phyloP scores from a whole-genome alignment of 2,797 vertebrate genomes.

The Geotrypetes seraphini region DNA sequence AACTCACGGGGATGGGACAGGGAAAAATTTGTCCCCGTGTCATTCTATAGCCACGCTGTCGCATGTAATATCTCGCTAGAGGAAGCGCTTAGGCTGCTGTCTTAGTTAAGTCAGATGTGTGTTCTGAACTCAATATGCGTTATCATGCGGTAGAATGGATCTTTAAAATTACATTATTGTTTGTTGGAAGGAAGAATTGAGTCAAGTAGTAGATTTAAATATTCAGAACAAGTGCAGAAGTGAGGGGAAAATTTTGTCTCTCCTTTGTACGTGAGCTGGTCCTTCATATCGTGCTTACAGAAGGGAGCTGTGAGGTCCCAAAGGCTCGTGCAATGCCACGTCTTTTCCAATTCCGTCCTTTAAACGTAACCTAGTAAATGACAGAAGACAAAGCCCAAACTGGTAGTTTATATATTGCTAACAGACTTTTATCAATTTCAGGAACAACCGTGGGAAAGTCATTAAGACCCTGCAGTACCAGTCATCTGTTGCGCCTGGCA shows the following conservation, averaged over 20 bases:
- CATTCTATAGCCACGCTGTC: too few relatives aligned
- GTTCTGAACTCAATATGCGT: not conserved
- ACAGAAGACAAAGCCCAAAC: too few relatives aligned
- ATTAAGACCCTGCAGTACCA: conserved; percentile 82
- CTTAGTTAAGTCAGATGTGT: too few relatives aligned
- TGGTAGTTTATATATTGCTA: conserved; percentile 10
- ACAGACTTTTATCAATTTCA: too few relatives aligned
- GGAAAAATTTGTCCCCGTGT: too few relatives aligned
- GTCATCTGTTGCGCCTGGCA: conserved; percentile 81
- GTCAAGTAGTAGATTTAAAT: not conserved
- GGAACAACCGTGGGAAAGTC: conserved; percentile 79
- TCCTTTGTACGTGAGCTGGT: too few relatives aligned
- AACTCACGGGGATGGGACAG: too few relatives aligned
- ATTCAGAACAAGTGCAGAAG: not conserved
- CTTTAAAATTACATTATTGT: not conserved
- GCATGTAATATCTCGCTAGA: too few relatives aligned
- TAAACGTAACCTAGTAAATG: too few relatives aligned
- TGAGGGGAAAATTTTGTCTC: too few relatives aligned
- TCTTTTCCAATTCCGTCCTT: not conserved
- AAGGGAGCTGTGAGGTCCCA: not conserved
- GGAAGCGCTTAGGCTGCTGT: too few relatives aligned
- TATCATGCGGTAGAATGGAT: not conserved
- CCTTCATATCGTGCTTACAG: conserved; percentile 10
- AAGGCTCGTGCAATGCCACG: rapidly evolving
- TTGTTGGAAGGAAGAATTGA: not conserved